Evolutionary conservation across 2,888 invertebrate genomes (phyloP), one percentile per base, ranked within the genome.

Genomic region (Pachymerium ferrugineum): DNA sequence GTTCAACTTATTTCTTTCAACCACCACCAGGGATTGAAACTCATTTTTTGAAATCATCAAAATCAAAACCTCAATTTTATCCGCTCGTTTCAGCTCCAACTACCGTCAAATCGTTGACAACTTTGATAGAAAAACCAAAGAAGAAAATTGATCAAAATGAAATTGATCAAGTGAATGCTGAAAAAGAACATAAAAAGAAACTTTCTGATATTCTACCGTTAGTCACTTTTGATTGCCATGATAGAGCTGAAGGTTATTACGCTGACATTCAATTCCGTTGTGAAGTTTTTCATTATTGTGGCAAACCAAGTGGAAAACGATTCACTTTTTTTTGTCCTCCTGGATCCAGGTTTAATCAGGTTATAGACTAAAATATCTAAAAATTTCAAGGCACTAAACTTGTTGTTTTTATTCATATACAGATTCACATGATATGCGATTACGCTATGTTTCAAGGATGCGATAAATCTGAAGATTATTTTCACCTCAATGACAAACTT

Each of bases 221-320:
- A 19, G 72, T 72, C 1, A 72, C 42, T 14, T 72, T 72, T 28
- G 72, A 72, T 16, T 72, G 72, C 16, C 42, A 54, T n/a, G 10
- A 54, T 6, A 42, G 47, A 54, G 4, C 54, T 10, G 72, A 72
- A 54, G 72, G 72, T 3, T 72, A 72, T 31, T 72, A 72, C 33
- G 72, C 72, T 3, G 72, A 72, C 29, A 30, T 72, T 29, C 28
- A 12, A 16, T 72, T 72, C 16, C 25, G 10, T 5, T 72, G 72
- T 29, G 72, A 72, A 16, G 72, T 72, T 29, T 72, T 72, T 30
- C 72, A 72, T 54, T 72, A 72, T 16, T 72, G 72, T 47, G 72
- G 72, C 1, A 72, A 72, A n/a, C 72, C 72, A 29, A 28, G 28
- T 31, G 72, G 72, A 19, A 38, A 47, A 12, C 19, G 54, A 29